These are phyloP conservation scores for Morbakka virulenta DNA, from an alignment of 30 jellyfish, hydroid and myxozoan genomes.

Conservation along the genomic window DNA sequence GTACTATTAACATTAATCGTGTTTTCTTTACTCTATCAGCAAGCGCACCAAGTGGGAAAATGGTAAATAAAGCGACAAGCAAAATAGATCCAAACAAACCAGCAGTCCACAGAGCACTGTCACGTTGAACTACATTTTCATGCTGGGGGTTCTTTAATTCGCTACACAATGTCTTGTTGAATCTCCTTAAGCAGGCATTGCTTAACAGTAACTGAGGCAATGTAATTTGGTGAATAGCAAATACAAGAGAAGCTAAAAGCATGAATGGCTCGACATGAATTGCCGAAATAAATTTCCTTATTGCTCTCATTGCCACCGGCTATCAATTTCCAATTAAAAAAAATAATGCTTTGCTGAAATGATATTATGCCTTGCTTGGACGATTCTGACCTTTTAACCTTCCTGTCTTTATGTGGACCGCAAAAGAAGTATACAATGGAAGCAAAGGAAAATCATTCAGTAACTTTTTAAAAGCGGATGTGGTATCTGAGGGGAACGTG, in stretches of 20 bases:
- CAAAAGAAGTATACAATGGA: too few relatives aligned
- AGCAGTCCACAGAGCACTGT: background rate
- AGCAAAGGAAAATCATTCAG: too few relatives aligned
- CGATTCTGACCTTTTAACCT: too few relatives aligned
- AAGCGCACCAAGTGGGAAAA: background rate
- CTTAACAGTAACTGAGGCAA: background rate
- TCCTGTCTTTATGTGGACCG: too few relatives aligned
- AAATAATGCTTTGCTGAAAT: too few relatives aligned
- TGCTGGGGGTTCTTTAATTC: background rate
- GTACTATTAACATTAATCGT: background rate
- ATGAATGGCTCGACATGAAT: background rate
- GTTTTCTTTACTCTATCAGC: background rate
- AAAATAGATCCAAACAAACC: background rate
- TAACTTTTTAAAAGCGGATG: too few relatives aligned
- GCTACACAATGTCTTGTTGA: background rate
- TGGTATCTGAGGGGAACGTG: too few relatives aligned
- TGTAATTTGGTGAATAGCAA: background rate
- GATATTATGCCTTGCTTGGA: too few relatives aligned
- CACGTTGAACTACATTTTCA: background rate
- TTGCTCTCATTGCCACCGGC: too few relatives aligned
- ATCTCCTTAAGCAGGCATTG: background rate
- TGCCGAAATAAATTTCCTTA: too few relatives aligned
- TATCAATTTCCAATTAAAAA: too few relatives aligned
- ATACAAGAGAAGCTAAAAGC: background rate
- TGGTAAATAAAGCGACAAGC: background rate